A percentile compares a stretch with the other conserved stretches of the same genome.
These are phyloP conservation scores for Epizoanthus stellaris DNA, from an alignment of 92 coral and sea anemone species.

Conservation along the genomic window DNA sequence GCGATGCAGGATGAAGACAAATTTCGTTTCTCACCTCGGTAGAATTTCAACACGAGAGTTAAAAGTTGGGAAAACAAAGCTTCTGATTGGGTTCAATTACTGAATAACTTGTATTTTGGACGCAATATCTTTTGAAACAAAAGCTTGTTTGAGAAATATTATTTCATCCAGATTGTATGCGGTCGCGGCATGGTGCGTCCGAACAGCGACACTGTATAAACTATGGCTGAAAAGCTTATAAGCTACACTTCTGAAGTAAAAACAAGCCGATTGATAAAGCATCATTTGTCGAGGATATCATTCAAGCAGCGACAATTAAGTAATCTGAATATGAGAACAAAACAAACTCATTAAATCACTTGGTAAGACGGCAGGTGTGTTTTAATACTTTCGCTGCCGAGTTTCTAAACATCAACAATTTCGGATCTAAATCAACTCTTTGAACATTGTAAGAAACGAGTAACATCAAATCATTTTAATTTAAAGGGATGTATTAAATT, in stretches of 20 bases:
- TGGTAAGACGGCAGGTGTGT: slow-evolving; percentile 1
- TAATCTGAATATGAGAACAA: neutral
- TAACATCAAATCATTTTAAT: no score
- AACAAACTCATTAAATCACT: slow-evolving; percentile 3
- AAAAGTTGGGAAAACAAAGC: neutral
- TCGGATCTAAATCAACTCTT: neutral
- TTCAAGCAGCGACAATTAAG: slow-evolving; percentile 23
- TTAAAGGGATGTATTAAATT: no score
- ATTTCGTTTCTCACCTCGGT: neutral
- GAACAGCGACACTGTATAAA: neutral
- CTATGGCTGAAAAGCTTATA: neutral
- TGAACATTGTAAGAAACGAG: neutral
- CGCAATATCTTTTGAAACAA: slow-evolving; percentile 16
- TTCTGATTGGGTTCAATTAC: slow-evolving; percentile 22
- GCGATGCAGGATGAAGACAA: neutral
- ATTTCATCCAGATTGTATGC: neutral
- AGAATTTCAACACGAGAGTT: slow-evolving; percentile 20
- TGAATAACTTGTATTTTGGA: neutral
- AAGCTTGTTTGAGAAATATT: slow-evolving; percentile 12
- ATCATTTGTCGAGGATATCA: neutral
- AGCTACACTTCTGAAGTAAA: neutral
- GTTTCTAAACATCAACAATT: neutral
- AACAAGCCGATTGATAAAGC: neutral
- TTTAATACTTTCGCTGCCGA: no score
- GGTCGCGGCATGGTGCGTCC: neutral